phyloP scores from a whole-genome alignment of 2,113 vertebrate species.

The Protomyctophum bolini region DNA sequence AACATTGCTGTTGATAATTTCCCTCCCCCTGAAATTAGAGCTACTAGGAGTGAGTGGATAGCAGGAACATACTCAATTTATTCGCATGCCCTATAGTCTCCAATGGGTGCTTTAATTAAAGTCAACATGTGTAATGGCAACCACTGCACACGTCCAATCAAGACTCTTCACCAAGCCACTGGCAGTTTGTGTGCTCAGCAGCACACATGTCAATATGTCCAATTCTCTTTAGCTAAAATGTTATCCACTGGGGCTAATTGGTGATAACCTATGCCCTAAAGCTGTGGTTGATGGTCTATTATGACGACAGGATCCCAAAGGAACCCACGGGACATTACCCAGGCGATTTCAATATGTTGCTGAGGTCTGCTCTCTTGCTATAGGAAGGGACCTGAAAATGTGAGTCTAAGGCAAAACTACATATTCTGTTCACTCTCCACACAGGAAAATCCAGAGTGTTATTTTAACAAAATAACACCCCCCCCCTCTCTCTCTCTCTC shows the following conservation, averaged over 20 bases:
- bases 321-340: not conserved
- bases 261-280: conserved; percentile 38
- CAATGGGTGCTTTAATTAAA: not conserved
- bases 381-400: conserved; percentile 15
- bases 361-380: conserved; percentile 23
- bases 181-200: conserved; percentile 54
- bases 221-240: conserved; percentile 48
- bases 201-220: conserved; percentile 41
- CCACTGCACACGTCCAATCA: conserved; percentile 26
- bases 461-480: too few relatives aligned
- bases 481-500: too few relatives aligned
- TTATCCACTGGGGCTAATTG: conserved; percentile 36
- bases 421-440: too few relatives aligned
- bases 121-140: conserved; percentile 14
- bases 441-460: too few relatives aligned
- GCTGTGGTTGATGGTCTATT: conserved; percentile 39
- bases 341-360: conserved; percentile 17
- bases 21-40: too few relatives aligned
- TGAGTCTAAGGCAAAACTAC: too few relatives aligned
- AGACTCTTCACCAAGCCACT: conserved; percentile 29
- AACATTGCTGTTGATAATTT: too few relatives aligned
- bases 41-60: too few relatives aligned
- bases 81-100: not conserved
- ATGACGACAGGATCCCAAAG: conserved; percentile 34
- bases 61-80: too few relatives aligned